phyloP scores from a whole-genome alignment of 2,797 vertebrate genomes.

The Enteromius treurensis region DNA sequence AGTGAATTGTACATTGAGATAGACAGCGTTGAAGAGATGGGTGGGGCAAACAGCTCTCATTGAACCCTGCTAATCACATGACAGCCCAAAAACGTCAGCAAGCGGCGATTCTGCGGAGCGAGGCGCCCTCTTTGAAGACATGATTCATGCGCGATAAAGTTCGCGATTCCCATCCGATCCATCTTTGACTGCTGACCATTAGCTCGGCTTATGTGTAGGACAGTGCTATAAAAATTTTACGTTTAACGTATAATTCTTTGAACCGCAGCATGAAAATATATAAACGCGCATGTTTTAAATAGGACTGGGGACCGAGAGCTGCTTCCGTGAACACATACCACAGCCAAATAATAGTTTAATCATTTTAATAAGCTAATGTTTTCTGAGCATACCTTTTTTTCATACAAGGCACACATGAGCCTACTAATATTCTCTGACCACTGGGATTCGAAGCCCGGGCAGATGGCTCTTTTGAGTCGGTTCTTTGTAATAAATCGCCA shows the following conservation, averaged over 20 bases:
- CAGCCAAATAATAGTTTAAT: background rate
- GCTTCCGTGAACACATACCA: background rate
- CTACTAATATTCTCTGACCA: background rate
- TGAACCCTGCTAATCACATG: constrained; percentile 89
- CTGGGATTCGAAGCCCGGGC: background rate
- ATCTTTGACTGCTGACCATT: background rate
- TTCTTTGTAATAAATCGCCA: constrained; percentile 9
- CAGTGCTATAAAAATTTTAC: background rate
- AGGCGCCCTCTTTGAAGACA: constrained; percentile 84
- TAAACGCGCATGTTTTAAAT: background rate
- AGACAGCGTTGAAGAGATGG: constrained; percentile 81
- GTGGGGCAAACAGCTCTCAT: constrained; percentile 88
- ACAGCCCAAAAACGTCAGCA: constrained; percentile 81
- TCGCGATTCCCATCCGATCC: constrained; percentile 12
- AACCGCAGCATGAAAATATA: background rate
- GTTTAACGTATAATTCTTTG: background rate
- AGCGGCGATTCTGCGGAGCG: constrained; percentile 73
- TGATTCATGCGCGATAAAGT: constrained; percentile 38
- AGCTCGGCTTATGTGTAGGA: background rate
- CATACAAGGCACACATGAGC: background rate
- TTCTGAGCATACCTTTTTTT: background rate
- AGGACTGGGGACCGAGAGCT: background rate
- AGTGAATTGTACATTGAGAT: constrained; percentile 78
- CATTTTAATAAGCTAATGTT: background rate
- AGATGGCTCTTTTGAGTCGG: background rate